Percentiles rank a stretch among this genome's conserved stretches.
Evolutionary conservation across 2,113 vertebrate genomes (phyloP).

Genomic region (cat (Felis catus)): F.catus_Fca126_mat1.0 CM031413.1:20651001-20651500

Average conservation of each 20-base stretch:
- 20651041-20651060: not conserved
- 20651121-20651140: not conserved
- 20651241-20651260: not conserved
- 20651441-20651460: not conserved
- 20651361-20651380: not conserved
- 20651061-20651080: not conserved
- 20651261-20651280: not conserved
- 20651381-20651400: not conserved
- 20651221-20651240: not conserved
- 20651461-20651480: not conserved
- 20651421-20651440: not conserved
- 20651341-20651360: not conserved
- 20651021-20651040: not conserved
- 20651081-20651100: conserved; percentile 16
- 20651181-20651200: conserved; percentile 15
- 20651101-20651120: conserved; percentile 20
- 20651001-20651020: not conserved
- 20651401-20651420: not conserved
- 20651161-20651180: conserved; percentile 37
- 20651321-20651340: not conserved
- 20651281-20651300: not conserved
- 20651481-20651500: not conserved
- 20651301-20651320: not conserved
- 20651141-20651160: not conserved
- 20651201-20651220: not conserved